Conservation (phyloP, 2,888 invertebrate species). For the Xanthorhoe designata region DNA sequence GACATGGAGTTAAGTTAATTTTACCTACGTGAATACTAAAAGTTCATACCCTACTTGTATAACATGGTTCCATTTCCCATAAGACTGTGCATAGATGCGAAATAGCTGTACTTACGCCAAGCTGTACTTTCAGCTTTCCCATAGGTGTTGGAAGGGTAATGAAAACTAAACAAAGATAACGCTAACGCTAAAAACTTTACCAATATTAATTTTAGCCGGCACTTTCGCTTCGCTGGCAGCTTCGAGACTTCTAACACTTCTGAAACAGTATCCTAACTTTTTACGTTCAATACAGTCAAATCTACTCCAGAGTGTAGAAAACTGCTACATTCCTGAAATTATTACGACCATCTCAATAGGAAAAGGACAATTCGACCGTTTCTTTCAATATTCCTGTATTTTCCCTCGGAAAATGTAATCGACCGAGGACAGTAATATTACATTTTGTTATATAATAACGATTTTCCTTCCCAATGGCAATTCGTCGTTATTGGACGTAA, state of each 20-base stretch:
- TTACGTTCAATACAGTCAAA: constrained; percentile 52
- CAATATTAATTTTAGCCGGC: constrained; percentile 35
- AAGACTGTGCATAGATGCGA: neutral
- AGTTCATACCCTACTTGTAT: neutral
- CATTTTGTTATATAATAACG: constrained; percentile 72
- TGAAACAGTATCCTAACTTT: constrained; percentile 35
- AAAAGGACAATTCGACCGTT: constrained; percentile 67
- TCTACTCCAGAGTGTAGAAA: constrained; percentile 61
- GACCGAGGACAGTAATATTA: constrained; percentile 68
- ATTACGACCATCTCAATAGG: constrained; percentile 63
- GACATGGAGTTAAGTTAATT: neutral
- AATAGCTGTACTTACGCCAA: constrained; percentile 8
- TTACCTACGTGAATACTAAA: neutral
- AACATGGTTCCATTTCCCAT: neutral
- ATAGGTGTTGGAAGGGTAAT: constrained; percentile 36
- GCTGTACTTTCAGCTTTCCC: constrained; percentile 25
- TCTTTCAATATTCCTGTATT: constrained; percentile 68
- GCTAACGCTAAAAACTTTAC: constrained; percentile 30
- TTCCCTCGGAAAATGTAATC: constrained; percentile 67
- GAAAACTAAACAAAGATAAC: constrained; percentile 39
- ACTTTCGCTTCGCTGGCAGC: constrained; percentile 34
- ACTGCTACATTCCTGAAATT: constrained; percentile 62
- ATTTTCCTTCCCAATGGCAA: constrained; percentile 73
- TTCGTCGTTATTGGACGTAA: constrained; percentile 77
- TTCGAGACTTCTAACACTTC: constrained; percentile 14